Percentiles rank a stretch among this genome's conserved stretches.
phyloP scores from a whole-genome alignment of 2,797 vertebrate species.

The Lepilemur ruficaudatus region DNA sequence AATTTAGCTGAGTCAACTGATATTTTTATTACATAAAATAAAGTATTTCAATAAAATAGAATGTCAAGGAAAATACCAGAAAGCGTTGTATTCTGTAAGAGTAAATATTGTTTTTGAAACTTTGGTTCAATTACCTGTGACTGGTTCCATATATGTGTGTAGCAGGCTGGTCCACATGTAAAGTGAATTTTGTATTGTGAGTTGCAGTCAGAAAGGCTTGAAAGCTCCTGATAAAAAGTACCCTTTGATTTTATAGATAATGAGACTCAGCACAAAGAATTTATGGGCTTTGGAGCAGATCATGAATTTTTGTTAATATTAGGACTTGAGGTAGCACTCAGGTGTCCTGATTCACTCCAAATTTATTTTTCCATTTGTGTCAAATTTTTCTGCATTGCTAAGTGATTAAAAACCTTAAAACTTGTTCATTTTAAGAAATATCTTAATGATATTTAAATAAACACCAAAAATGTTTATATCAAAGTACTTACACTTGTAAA shows the following conservation, averaged over 20 bases:
- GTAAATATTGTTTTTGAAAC: background rate
- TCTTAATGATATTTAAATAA: background rate
- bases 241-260: background rate
- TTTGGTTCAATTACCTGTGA: background rate
- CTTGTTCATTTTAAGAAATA: background rate
- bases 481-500: background rate
- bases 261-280: background rate
- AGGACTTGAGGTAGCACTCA: background rate
- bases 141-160: background rate
- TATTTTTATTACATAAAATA: background rate
- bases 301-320: conserved; percentile 37
- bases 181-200: background rate
- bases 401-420: background rate
- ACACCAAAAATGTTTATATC: background rate
- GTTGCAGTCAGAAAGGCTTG: background rate
- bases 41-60: background rate
- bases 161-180: background rate
- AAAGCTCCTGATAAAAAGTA: background rate
- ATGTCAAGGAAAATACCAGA: background rate
- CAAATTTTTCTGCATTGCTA: background rate
- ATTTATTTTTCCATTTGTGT: background rate
- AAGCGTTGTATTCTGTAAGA: background rate
- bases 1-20: background rate
- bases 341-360: background rate
- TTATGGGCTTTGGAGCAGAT: background rate